Base-by-base conservation (phyloP, 2,888 invertebrate genomes). In the Tetragonula carbonaria region DNA sequence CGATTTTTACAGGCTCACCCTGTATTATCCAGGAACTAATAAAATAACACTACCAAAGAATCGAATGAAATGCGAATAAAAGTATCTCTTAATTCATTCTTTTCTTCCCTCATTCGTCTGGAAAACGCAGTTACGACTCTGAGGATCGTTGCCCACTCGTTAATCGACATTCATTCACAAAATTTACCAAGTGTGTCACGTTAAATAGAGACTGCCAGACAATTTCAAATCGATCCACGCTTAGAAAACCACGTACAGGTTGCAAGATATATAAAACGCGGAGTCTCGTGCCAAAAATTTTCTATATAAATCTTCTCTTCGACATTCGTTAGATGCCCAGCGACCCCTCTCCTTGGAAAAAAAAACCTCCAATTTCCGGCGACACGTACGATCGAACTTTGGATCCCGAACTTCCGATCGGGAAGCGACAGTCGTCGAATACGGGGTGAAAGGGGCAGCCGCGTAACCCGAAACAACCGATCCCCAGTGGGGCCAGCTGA, bases 91-190 rank as follows among this genome's bases (percentile, higher is more conserved):
- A n/a, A 16, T n/a, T 14, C 13, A 13, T 33, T 13, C 6, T 50
- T 55, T n/a, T 67, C 45, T n/a, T 50, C 38, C 28, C 2, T 1
- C 18, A 0, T 62, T 6, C 28, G 5, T n/a, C 11, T 18, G 16
- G 8, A 62, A 28, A 33, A 6, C 28, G 14, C 74, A 71, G 86
- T 85, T 86, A 86, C 86, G 85, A 87, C 85, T 88, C 87, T 85
- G 85, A 87, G 85, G 77, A 81, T 71, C 70, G 80, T 77, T 80
- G 66, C 38, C 38, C 72, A 45, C 38, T 78, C 67, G 57, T 75
- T 76, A 73, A 81, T 83, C 72, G 67, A 80, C 70, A 74, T 68
- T 83, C 45, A 18, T 28, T 70, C 28, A 0, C 45, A 73, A 71
- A 28, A 59, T 75, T 21, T 78, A 50, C 38, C 51, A 21, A n/a